Evolutionary conservation across 2,113 vertebrate genomes (phyloP).

Genomic region (Nettapus auritus): DNA sequence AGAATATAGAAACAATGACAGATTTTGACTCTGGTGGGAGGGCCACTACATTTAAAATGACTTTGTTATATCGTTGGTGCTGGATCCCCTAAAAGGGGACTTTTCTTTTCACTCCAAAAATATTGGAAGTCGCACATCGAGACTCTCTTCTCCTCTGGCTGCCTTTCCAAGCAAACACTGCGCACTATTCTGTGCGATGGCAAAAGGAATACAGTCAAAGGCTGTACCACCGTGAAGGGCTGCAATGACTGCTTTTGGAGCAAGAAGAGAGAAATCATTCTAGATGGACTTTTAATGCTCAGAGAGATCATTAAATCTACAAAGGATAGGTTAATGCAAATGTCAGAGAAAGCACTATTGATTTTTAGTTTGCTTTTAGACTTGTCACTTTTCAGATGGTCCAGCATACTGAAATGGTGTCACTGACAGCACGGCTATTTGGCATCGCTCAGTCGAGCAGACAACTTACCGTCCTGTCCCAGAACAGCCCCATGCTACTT

Average conservation of each 20-base stretch:
- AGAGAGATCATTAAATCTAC: neutral
- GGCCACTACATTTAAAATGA: neutral
- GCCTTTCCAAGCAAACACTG: neutral
- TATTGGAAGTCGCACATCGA: neutral
- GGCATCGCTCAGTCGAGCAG: neutral
- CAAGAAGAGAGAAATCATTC: neutral
- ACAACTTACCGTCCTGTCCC: fast-evolving
- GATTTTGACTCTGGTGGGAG: neutral
- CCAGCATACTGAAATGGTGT: neutral
- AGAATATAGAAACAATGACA: neutral
- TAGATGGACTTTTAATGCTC: neutral
- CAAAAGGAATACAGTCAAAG: neutral
- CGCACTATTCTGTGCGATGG: neutral
- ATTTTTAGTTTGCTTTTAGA: neutral
- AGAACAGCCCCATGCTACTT: neutral
- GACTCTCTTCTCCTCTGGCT: neutral
- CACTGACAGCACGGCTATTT: neutral
- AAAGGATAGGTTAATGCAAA: neutral
- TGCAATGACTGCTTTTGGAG: neutral
- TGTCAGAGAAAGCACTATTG: neutral
- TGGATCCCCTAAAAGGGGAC: neutral
- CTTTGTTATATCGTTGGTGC: neutral
- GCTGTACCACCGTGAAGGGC: neutral
- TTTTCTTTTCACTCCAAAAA: neutral
- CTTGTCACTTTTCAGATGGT: neutral